A percentile compares a stretch with the other conserved stretches of the same genome.
Evolutionary conservation across 2,888 invertebrate species (phyloP).

Genomic region (Trissolcus brochymenae): DNA sequence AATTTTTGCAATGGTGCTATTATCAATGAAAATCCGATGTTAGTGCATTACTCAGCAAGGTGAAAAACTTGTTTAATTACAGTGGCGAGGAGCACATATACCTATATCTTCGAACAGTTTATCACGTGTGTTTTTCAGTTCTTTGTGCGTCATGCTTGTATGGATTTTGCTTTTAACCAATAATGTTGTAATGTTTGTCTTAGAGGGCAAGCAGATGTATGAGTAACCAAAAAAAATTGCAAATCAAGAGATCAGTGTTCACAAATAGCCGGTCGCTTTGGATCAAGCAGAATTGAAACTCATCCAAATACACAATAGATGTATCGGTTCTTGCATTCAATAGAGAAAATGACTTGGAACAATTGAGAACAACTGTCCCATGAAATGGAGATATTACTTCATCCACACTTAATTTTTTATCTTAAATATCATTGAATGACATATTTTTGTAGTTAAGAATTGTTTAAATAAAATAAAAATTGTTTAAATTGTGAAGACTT

Average conservation of each 20-base stretch:
- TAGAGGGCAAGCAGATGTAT: slow-evolving; percentile 45
- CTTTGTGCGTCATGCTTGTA: slow-evolving; percentile 22
- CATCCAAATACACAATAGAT: slow-evolving; percentile 59
- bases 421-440: no score
- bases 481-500: no score
- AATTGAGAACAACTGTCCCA: slow-evolving; percentile 45
- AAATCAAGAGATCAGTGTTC: slow-evolving; percentile 68
- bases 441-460: no score
- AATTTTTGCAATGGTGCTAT: slow-evolving; percentile 9
- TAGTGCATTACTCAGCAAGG: slow-evolving; percentile 7
- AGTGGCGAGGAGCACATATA: no score
- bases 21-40: slow-evolving; percentile 31
- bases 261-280: slow-evolving; percentile 43
- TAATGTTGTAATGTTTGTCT: slow-evolving; percentile 31
- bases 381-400: slow-evolving; percentile 26
- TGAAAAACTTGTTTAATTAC: slow-evolving; percentile 1
- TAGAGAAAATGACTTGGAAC: slow-evolving; percentile 67
- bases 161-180: slow-evolving; percentile 10
- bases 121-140: slow-evolving; percentile 15
- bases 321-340: slow-evolving; percentile 58
- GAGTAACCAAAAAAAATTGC: slow-evolving; percentile 59
- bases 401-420: slow-evolving; percentile 9
- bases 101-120: not conserved
- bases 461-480: no score
- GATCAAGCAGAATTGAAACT: slow-evolving; percentile 38